Evolutionary conservation across 2,888 invertebrate genomes (phyloP).

Genomic region (Sarcophaga variegata): DNA sequence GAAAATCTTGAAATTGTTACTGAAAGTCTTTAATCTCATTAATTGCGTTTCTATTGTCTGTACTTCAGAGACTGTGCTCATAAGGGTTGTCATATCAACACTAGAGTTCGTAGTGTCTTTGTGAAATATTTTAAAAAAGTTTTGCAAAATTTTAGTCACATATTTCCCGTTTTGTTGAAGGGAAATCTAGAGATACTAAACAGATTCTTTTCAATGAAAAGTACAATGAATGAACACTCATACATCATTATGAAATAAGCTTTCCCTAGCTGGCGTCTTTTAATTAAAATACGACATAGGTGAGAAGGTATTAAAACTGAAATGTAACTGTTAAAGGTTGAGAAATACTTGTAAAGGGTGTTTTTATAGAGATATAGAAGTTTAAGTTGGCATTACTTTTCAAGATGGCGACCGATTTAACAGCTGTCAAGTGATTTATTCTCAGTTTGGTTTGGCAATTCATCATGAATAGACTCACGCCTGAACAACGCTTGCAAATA

Average conservation of each 20-base stretch:
- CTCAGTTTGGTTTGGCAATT: too few species aligned
- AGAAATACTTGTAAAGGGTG: too few species aligned
- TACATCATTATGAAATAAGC: conserved; percentile 13
- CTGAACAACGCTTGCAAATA: too few species aligned
- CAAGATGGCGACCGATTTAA: too few species aligned
- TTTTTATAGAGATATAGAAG: too few species aligned
- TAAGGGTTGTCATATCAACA: conserved; percentile 29
- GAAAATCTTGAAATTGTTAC: conserved; percentile 52
- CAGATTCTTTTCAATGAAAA: conserved; percentile 1
- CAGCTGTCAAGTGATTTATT: too few species aligned
- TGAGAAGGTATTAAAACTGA: too few species aligned
- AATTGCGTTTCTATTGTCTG: conserved; percentile 79
- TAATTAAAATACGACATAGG: too few species aligned
- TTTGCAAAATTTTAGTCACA: conserved; percentile 1
- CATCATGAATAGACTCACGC: too few species aligned
- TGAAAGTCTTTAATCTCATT: conserved; percentile 77
- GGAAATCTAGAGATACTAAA: background rate
- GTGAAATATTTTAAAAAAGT: background rate
- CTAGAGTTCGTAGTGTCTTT: background rate
- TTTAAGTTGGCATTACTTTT: too few species aligned
- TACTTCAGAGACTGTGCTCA: conserved; percentile 8
- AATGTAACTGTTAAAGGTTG: too few species aligned
- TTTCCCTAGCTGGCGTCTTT: too few species aligned
- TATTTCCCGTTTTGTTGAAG: background rate
- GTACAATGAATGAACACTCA: background rate